Evolutionary conservation across 2,888 invertebrate species (phyloP), one percentile per base, ranked within the genome.

Genomic region (Tortricodes alternella): DNA sequence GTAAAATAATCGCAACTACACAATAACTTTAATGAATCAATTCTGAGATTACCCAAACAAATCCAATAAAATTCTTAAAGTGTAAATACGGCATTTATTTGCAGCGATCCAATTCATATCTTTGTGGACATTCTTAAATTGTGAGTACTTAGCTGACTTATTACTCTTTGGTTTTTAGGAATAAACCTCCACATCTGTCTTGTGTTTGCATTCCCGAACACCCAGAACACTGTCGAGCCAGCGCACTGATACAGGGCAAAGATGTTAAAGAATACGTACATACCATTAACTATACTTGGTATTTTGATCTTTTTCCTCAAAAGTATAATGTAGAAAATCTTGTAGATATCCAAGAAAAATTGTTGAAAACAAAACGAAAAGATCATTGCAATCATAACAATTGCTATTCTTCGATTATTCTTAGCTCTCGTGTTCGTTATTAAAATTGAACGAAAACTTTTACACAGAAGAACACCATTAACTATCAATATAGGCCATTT

Each of bases 291-390:
- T 2, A 63, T 4, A 3, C 57, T 27, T 0, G 65, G 64, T 0
- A 65, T 59, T 5, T 63, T 9, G 4, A 58, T 41, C 4, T 64
- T 60, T 2, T 60, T 55, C 15, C 69, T 34, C 1, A 62, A 32
- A 0, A 65, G 3, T 19, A 68, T 39, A 2, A 79, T 15, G 46
- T 68, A 73, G 13, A 80, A 29, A n/a, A 86, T 60, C 58, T 75
- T 84, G 53, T 74, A 76, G 11, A 74, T 37, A 56, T 89, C 89
- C 6, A 73, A 59, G 3, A 85, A 44, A 3, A 80, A 63, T 62
- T 86, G 85, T 61, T 89, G 87, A 38, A 86, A 62, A 62, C 86
- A 80, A 67, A 89, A 89, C 6, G 72, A 66, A 46, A 83, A 82
- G 53, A 89, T 79, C 52, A 89, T 65, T 9, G 74, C 34, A 4